These are phyloP conservation scores for Galaxea fascicularis DNA, from an alignment of 92 coral and sea anemone species.

Conservation along the genomic window DNA sequence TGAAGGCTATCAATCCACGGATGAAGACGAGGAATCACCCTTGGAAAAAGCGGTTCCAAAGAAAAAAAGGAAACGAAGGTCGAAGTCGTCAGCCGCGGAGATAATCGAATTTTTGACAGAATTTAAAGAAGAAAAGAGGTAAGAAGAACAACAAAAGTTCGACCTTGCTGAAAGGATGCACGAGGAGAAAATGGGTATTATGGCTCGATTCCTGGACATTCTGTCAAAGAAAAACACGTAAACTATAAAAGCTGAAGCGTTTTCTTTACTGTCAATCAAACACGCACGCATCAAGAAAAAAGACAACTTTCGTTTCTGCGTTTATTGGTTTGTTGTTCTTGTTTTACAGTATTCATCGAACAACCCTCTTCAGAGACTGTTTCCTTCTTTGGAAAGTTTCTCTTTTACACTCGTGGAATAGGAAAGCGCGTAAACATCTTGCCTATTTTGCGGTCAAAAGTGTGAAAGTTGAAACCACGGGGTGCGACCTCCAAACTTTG, in stretches of 20 bases:
- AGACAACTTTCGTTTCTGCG: neutral
- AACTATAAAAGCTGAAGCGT: too few relatives aligned
- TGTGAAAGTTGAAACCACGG: neutral
- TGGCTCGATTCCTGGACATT: constrained; percentile 29
- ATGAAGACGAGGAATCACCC: constrained; percentile 38
- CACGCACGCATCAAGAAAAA: constrained; percentile 9
- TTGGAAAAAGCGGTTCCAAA: constrained; percentile 8
- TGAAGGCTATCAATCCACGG: neutral
- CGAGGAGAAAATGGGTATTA: constrained; percentile 15
- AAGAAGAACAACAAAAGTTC: constrained; percentile 15
- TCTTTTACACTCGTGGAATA: too few relatives aligned
- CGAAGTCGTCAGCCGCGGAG: constrained; percentile 38
- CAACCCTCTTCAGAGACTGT: too few relatives aligned
- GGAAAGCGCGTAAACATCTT: neutral
- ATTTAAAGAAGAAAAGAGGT: constrained; percentile 23
- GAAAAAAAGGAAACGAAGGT: constrained; percentile 24
- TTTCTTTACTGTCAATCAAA: too few relatives aligned
- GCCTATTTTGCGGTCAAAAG: constrained; percentile 6
- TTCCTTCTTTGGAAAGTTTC: too few relatives aligned
- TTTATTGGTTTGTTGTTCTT: too few relatives aligned
- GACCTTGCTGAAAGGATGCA: constrained; percentile 4
- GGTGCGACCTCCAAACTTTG: constrained; percentile 3
- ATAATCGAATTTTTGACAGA: constrained; percentile 30
- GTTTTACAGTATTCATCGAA: too few relatives aligned
- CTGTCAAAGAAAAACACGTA: too few relatives aligned